Base-by-base conservation (phyloP, 2,113 vertebrate species). In the Sialia sialis region DNA sequence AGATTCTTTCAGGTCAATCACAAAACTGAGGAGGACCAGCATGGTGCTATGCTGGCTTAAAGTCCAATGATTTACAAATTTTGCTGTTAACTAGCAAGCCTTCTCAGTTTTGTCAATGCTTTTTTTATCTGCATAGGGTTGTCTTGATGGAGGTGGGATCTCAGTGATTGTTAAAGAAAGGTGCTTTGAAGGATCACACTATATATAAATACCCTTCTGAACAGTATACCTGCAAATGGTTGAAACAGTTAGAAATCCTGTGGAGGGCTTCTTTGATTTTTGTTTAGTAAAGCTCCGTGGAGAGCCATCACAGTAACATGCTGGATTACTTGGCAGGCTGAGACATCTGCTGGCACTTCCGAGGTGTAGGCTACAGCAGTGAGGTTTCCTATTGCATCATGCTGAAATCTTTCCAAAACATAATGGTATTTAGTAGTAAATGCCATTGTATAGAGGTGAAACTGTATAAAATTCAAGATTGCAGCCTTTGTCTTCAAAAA, bases 341-440 rank as follows among this genome's bases (percentile, higher is more conserved):
- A 95, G 95, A 97, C 94, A 96, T 90, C 96, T 95, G 85, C 90
- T 92, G 96, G 95, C 79, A 74, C 67, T 83, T 90, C 67, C 0
- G 5, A 74, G 75, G 63, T 89, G 78, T 32, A 80, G 94, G 67
- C 90, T 90, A 13, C 63, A 54, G 67, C 85, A 88, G 29, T 11
- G 63, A 73, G 54, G 63, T 83, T 95, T 91, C 67, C 63, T 83
- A 11, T 77, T 93, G 70, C 82, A 84, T 59, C 26, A 19, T 66
- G 54, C 87, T 83, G 70, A 87, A 87, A 76, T 76, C 41, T 80
- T 64, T 92, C 68, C 32, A 66, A 62, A 80, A 55, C 18, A 1
- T 62, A 48, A 70, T 67, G 79, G 17, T 67, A 39, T 80, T 85
- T 94, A 32, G 49, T 19, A 80, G 67, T 87, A 86, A 94, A 63